Evolutionary conservation across 2,888 invertebrate species (phyloP).

Genomic region (Electrophaes corylata): DNA sequence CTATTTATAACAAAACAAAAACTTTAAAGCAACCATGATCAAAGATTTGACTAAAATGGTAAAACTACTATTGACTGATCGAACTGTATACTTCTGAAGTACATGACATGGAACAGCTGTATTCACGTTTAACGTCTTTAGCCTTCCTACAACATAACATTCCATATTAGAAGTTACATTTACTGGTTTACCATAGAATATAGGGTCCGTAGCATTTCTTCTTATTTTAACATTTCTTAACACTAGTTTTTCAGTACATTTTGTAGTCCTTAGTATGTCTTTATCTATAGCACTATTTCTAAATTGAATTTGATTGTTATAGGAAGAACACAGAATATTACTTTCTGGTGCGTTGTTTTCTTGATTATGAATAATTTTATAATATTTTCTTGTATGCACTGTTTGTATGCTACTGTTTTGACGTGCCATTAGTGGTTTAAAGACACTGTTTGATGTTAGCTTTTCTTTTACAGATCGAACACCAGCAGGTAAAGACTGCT

Average conservation of each 20-base stretch:
- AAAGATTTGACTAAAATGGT: conserved; percentile 6
- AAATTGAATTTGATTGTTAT: background rate
- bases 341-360: background rate
- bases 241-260: background rate
- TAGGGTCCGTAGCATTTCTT: conserved; percentile 21
- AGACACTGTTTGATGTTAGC: background rate
- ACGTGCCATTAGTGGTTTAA: background rate
- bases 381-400: background rate
- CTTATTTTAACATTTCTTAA: background rate
- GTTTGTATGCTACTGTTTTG: background rate
- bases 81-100: conserved; percentile 26
- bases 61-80: conserved; percentile 1
- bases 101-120: conserved; percentile 32
- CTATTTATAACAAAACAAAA: conserved; percentile 15
- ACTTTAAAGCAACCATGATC: conserved; percentile 12
- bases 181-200: conserved; percentile 30
- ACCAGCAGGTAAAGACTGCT: conserved; percentile 2
- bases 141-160: conserved; percentile 31
- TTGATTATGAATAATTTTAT: background rate
- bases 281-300: background rate
- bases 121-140: conserved; percentile 13
- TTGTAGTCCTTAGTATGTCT: background rate
- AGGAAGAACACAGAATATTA: background rate
- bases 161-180: conserved; percentile 29
- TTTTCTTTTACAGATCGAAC: background rate